Conservation (phyloP, 2,113 vertebrate species). For the Calidris pygmaea region DNA sequence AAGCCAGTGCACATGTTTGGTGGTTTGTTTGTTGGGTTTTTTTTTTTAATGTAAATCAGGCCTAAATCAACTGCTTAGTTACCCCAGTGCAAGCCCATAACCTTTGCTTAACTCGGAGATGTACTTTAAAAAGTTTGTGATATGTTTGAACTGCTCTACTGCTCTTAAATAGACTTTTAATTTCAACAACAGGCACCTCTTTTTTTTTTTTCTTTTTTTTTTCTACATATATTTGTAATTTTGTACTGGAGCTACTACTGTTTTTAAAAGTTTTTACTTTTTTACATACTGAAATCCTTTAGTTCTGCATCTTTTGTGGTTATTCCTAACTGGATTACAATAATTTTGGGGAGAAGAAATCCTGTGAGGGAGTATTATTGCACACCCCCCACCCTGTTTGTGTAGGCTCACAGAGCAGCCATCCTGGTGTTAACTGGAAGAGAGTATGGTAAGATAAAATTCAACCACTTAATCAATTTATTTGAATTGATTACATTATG, state of each 20-base stretch:
- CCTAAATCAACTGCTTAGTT: not conserved
- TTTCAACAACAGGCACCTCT: constrained; percentile 11
- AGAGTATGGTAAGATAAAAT: not conserved
- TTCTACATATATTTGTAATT: constrained; percentile 5
- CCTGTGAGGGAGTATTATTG: not conserved
- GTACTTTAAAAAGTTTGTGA: not conserved
- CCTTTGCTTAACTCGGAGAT: constrained; percentile 41
- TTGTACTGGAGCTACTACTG: constrained; percentile 59
- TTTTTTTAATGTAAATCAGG: not conserved
- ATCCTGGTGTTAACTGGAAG: constrained; percentile 52
- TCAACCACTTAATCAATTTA: not conserved
- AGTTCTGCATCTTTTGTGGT: not conserved
- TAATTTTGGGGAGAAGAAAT: not conserved
- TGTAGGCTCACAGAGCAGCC: not conserved
- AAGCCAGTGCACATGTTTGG: constrained; percentile 23
- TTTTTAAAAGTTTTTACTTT: constrained; percentile 32
- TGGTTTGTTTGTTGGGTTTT: too few relatives aligned
- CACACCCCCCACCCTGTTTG: not conserved
- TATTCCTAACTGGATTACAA: constrained; percentile 19
- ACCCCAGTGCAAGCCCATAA: constrained; percentile 1
- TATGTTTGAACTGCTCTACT: constrained; percentile 13
- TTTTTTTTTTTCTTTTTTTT: not conserved
- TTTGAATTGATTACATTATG: not conserved
- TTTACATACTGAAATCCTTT: constrained; percentile 23
- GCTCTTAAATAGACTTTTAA: constrained; percentile 3